phyloP scores from a whole-genome alignment of 2,888 invertebrate genomes.

The Tuta absoluta region DNA sequence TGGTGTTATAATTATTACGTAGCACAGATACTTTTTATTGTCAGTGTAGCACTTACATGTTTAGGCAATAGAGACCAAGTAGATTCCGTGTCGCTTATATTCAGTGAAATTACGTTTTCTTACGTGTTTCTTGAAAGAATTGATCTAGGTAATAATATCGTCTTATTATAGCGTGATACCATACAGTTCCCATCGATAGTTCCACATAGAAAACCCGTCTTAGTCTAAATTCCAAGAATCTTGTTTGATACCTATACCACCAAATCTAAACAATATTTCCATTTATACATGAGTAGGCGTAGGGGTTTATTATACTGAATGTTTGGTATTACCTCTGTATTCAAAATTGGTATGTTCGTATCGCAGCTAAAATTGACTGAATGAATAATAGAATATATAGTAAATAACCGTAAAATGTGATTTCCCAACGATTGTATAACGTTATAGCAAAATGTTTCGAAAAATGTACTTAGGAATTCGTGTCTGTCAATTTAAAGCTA shows the following conservation, averaged over 20 bases:
- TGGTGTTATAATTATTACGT: slow-evolving; percentile 6
- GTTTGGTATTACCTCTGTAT: not conserved
- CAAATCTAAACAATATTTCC: too few relatives aligned
- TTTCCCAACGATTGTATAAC: slow-evolving; percentile 19
- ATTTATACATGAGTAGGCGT: not conserved
- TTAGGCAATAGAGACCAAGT: slow-evolving; percentile 1
- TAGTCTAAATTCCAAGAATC: too few relatives aligned
- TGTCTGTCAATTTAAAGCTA: slow-evolving; percentile 58
- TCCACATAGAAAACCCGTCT: too few relatives aligned
- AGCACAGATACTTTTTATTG: not conserved
- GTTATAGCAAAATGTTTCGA: slow-evolving; percentile 1
- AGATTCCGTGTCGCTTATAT: too few relatives aligned
- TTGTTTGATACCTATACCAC: too few relatives aligned
- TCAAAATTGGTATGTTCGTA: not conserved
- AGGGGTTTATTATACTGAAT: not conserved
- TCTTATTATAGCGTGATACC: too few relatives aligned
- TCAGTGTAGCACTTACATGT: slow-evolving; percentile 2
- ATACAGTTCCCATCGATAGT: too few relatives aligned
- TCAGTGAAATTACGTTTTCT: not conserved
- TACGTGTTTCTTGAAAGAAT: not conserved
- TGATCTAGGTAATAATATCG: not conserved
- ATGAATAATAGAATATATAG: not conserved
- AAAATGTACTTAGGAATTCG: slow-evolving; percentile 32
- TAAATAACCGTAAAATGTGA: slow-evolving; percentile 17
- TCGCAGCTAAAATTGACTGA: slow-evolving; percentile 4